Conservation (phyloP, 2,888 invertebrate species). For the Erynnis tages region DNA sequence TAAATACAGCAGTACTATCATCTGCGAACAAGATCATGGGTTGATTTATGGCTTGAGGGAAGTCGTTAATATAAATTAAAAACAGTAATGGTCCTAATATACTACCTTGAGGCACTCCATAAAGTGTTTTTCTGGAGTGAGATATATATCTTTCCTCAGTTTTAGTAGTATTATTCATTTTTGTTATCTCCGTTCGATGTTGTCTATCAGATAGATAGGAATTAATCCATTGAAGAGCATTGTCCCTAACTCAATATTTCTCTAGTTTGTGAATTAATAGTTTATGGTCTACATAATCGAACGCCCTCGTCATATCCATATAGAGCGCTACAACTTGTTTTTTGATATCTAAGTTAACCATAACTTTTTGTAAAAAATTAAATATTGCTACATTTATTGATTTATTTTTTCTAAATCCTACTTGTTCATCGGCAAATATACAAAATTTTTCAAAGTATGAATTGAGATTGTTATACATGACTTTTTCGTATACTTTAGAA, state of each 20-base stretch:
- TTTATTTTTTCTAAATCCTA: neutral
- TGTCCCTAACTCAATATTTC: neutral
- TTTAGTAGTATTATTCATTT: neutral
- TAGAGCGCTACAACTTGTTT: neutral
- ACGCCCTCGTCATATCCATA: neutral
- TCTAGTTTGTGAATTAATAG: neutral
- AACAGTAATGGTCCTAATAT: neutral
- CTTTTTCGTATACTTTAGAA: neutral
- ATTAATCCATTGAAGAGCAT: neutral
- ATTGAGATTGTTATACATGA: neutral
- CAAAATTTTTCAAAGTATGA: neutral
- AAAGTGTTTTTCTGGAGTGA: neutral
- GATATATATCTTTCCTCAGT: neutral
- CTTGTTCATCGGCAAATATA: neutral
- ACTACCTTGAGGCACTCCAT: neutral
- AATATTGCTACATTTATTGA: neutral
- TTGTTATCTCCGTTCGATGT: neutral
- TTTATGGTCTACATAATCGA: neutral
- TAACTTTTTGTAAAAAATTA: neutral
- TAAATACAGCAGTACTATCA: neutral
- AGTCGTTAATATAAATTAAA: constrained; percentile 1
- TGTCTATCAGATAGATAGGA: neutral
- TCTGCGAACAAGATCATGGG: neutral
- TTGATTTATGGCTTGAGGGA: neutral
- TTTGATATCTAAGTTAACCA: neutral